Evolutionary conservation across 2,113 vertebrate species (phyloP), one percentile per base, ranked within the genome.

Genomic region (Collichthys lucidus): DNA sequence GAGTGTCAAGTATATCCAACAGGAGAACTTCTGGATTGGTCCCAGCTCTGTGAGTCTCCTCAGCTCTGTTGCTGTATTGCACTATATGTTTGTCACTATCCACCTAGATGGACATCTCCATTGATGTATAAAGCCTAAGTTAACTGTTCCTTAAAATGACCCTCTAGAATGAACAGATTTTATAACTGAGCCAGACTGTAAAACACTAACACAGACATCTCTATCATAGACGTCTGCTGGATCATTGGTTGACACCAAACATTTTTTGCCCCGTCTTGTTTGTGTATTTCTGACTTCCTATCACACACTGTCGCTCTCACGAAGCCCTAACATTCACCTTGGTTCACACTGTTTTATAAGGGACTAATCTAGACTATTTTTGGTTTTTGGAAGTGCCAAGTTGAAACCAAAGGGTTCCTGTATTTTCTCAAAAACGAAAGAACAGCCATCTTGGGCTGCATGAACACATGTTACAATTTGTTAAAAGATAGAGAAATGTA

Each of bases 21-120:
- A 99, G 87, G 96, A 99, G 90, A 99, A 99, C 92, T 99, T 99
- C 94, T 99, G 98, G 98, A 95, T 99, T 0, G 98, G 98, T 11
- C 98, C 98, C 3, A 95, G 97, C 83, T 98, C 98, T 66, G 98
- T 99, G 92, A 97, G 97, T 93, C 8, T 47, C n/a, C n/a, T 86
- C 29, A 74, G 12, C 62, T 57, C 46, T 61, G 3, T 29, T 53
- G 44, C 29, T 72, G 4, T 42, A 20, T 74, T 40, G n/a, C 26
- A 60, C 17, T n/a, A 4, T 31, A 3, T 72, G 1, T 64, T 59
- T 67, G 19, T 60, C 20, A n/a, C 3, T 24, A 0, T 17, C 10
- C 20, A 35, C 26, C 2, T 20, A 4, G n/a, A 66, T 42, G 10
- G 9, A 50, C 31, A 47, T 46, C 14, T 11, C 16, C 11, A 60